Evolutionary conservation across 2,888 invertebrate genomes (phyloP).

Genomic region (Sesamia inferens): DNA sequence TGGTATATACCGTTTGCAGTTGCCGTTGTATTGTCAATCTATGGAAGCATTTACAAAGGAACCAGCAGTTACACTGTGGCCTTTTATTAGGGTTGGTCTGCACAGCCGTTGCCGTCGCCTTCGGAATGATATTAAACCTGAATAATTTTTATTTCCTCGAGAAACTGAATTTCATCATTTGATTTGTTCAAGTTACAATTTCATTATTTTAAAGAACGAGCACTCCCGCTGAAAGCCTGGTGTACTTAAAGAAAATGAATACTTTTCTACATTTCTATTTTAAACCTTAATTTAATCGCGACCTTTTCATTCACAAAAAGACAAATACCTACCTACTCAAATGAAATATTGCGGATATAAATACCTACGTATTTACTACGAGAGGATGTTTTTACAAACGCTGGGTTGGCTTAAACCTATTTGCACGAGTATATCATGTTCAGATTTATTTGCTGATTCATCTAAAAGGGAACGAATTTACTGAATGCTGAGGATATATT

Average conservation of each 20-base stretch:
- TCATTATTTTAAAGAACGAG: slow-evolving; percentile 69
- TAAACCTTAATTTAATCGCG: slow-evolving; percentile 60
- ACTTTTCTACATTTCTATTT: slow-evolving; percentile 56
- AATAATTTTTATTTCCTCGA: slow-evolving; percentile 61
- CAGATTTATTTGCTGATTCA: slow-evolving; percentile 68
- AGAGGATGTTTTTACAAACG: slow-evolving; percentile 37
- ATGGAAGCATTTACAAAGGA: not conserved
- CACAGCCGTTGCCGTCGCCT: not conserved
- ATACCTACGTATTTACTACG: slow-evolving; percentile 44
- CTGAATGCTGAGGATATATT: slow-evolving; percentile 62
- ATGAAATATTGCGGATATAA: slow-evolving; percentile 34
- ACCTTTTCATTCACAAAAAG: slow-evolving; percentile 51
- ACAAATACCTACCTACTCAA: slow-evolving; percentile 34
- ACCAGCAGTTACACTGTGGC: not conserved
- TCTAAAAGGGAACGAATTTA: slow-evolving; percentile 56
- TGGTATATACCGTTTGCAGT: not conserved
- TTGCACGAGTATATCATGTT: slow-evolving; percentile 49
- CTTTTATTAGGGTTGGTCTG: not conserved
- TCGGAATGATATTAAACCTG: slow-evolving; percentile 36
- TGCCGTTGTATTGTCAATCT: not conserved
- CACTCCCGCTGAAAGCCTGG: slow-evolving; percentile 58
- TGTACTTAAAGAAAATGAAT: slow-evolving; percentile 40
- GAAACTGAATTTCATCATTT: slow-evolving; percentile 69
- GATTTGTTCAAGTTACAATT: slow-evolving; percentile 69
- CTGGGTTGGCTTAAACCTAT: slow-evolving; percentile 25